Evolutionary conservation across 1,140 invertebrate species (phyloP).

Genomic region (Dryas iulia): DNA sequence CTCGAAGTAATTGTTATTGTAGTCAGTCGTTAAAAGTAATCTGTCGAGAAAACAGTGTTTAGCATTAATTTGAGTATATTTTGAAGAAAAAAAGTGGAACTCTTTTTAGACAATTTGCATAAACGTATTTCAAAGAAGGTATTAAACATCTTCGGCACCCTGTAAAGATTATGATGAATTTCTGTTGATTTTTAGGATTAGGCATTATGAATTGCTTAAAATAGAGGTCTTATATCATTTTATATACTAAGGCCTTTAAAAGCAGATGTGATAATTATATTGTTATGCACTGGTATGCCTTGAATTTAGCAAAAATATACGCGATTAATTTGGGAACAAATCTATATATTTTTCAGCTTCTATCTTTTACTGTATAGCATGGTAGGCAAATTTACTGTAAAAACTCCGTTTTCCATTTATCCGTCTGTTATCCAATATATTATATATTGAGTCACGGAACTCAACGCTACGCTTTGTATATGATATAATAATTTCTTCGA

Average conservation of each 20-base stretch:
- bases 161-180: constrained; percentile 25
- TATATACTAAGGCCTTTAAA: not conserved
- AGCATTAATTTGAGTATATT: not conserved
- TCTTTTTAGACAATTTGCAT: constrained; percentile 24
- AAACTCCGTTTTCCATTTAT: too few relatives aligned
- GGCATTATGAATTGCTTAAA: constrained; percentile 15
- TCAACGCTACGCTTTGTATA: too few relatives aligned
- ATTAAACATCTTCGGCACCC: constrained; percentile 16
- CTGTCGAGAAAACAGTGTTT: not conserved
- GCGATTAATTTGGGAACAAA: too few relatives aligned
- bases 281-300: too few relatives aligned
- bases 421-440: too few relatives aligned
- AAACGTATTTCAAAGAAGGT: constrained; percentile 22
- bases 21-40: not conserved
- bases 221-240: not conserved
- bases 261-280: not conserved
- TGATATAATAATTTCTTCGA: too few relatives aligned
- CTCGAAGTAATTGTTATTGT: not conserved
- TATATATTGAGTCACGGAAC: too few relatives aligned
- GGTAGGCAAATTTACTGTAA: too few relatives aligned
- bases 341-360: too few relatives aligned
- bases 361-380: too few relatives aligned
- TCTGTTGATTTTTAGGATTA: constrained; percentile 31
- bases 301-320: too few relatives aligned
- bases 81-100: constrained; percentile 6